These are phyloP conservation scores for Asteroscopus sphinx DNA, from an alignment of 2,888 invertebrate species.

Conservation along the genomic window DNA sequence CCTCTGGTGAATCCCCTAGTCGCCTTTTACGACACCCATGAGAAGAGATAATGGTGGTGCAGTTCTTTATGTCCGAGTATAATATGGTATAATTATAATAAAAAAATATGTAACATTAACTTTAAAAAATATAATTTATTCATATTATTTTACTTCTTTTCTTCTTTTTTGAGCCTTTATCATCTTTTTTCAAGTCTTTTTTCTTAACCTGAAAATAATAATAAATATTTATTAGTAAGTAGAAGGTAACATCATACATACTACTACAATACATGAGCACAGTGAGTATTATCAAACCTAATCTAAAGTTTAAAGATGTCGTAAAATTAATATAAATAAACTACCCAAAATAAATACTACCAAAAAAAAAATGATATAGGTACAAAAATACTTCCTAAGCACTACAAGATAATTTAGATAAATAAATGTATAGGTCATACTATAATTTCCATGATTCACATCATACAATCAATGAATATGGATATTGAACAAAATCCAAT, in stretches of 20 bases:
- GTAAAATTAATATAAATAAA: too few species aligned
- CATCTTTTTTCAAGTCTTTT: slow-evolving; percentile 81
- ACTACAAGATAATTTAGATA: not conserved
- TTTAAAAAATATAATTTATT: slow-evolving; percentile 26
- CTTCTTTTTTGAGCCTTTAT: slow-evolving; percentile 72
- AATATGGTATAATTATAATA: too few species aligned
- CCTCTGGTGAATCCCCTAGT: too few species aligned
- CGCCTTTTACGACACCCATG: too few species aligned
- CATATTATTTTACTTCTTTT: slow-evolving; percentile 39
- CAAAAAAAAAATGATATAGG: not conserved
- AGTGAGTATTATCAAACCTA: not conserved
- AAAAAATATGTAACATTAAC: not conserved
- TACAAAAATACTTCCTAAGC: not conserved
- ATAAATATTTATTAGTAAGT: not conserved
- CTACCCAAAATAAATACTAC: not conserved
- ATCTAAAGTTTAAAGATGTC: too few species aligned
- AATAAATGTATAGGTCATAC: not conserved
- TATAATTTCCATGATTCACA: slow-evolving; percentile 6
- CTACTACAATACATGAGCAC: not conserved
- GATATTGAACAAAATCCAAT: slow-evolving; percentile 22
- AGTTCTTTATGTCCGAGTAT: too few species aligned
- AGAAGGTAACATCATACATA: too few species aligned
- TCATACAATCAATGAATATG: slow-evolving; percentile 23
- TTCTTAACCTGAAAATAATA: slow-evolving; percentile 79
- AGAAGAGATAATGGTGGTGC: too few species aligned